Conservation (phyloP, 2,113 vertebrate genomes). For the Elanus axillaris region DNA sequence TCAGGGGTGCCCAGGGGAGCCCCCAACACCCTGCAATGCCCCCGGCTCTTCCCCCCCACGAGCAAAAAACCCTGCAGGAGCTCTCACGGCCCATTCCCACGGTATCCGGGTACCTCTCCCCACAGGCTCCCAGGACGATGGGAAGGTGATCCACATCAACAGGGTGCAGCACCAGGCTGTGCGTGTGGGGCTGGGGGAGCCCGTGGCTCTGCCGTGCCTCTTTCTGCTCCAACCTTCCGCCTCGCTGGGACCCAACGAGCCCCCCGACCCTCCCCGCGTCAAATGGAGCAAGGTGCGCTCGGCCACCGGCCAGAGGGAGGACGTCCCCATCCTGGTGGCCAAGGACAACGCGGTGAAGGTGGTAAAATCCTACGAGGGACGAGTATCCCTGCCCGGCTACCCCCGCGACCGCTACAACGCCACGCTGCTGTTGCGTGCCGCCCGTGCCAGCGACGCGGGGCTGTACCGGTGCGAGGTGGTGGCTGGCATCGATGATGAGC, state of each 20-base stretch:
- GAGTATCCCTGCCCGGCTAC: conserved; percentile 84
- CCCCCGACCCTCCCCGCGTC: conserved; percentile 81
- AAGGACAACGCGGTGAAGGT: conserved; percentile 91
- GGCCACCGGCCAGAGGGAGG: conserved; percentile 79
- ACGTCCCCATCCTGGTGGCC: conserved; percentile 88
- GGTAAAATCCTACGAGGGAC: conserved; percentile 88
- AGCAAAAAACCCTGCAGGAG: neutral
- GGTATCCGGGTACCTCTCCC: neutral
- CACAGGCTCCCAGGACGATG: conserved; percentile 71
- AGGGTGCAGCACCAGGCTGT: conserved; percentile 79
- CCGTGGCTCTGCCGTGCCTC: conserved; percentile 85
- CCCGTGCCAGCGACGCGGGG: conserved; percentile 87
- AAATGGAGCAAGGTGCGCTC: conserved; percentile 96
- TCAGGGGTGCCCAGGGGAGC: neutral
- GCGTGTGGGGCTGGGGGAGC: conserved; percentile 82
- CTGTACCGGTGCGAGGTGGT: conserved; percentile 95
- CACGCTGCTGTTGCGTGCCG: conserved; percentile 78
- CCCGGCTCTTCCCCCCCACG: rapidly evolving
- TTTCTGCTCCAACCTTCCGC: conserved; percentile 77
- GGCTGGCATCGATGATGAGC: conserved; percentile 90
- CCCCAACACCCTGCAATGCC: rapidly evolving
- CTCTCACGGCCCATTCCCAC: rapidly evolving
- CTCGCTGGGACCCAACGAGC: conserved; percentile 17
- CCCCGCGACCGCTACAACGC: conserved; percentile 82
- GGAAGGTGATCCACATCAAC: conserved; percentile 85